phyloP scores from a whole-genome alignment of 1,140 invertebrate species.

The Zophobas morio region DNA sequence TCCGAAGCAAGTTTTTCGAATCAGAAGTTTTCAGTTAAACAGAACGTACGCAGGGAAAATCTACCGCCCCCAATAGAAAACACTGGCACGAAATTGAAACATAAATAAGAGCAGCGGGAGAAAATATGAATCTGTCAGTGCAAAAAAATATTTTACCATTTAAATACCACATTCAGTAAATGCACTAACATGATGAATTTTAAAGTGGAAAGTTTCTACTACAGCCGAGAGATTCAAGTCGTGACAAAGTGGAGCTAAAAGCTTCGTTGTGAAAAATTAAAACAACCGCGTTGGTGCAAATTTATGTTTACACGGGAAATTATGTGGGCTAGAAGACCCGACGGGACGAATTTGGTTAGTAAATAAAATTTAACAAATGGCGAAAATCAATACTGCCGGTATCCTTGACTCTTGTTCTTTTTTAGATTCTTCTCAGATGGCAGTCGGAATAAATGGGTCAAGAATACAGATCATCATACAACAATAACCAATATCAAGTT shows the following conservation, averaged over 20 bases:
- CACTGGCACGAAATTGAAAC: slow-evolving; percentile 14
- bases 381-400: not conserved
- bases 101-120: slow-evolving; percentile 5
- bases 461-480: not conserved
- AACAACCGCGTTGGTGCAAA: no score
- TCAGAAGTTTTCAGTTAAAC: not conserved
- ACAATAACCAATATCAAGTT: not conserved
- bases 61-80: not conserved
- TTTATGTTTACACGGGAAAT: no score
- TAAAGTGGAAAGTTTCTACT: no score
- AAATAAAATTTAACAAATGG: not conserved
- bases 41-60: not conserved
- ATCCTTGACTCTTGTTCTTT: no score
- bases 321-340: no score
- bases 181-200: no score
- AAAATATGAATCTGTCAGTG: slow-evolving; percentile 6
- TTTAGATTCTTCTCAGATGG: not conserved
- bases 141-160: not conserved
- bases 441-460: not conserved
- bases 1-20: no score
- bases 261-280: no score
- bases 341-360: no score
- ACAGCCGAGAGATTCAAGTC: no score
- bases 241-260: no score
- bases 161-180: not conserved